Percentiles rank a stretch among this genome's conserved stretches.
These are phyloP conservation scores for Sardina pilchardus DNA, from an alignment of 2,113 vertebrate species.

Conservation along the genomic window DNA sequence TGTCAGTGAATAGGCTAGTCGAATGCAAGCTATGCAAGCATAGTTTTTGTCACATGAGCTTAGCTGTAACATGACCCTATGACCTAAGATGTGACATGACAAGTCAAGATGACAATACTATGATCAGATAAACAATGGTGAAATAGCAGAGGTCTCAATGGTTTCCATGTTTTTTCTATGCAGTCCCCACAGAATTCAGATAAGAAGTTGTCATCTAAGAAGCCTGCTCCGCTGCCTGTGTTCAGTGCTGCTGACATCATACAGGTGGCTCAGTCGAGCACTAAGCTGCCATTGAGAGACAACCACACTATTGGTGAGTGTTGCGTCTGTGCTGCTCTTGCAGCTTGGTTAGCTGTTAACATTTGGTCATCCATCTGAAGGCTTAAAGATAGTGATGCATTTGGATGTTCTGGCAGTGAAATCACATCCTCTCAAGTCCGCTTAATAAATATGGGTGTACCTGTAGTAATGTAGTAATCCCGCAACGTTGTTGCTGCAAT, in stretches of 20 bases:
- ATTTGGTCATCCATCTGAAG: neutral
- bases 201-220: constrained; percentile 54
- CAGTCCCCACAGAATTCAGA: constrained; percentile 54
- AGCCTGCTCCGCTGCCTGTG: constrained; percentile 54
- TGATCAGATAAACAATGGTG: neutral
- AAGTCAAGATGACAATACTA: neutral
- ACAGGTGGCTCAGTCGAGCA: constrained; percentile 60
- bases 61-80: no score
- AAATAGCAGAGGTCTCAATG: neutral
- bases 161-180: neutral
- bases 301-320: constrained; percentile 45
- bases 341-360: neutral
- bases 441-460: neutral
- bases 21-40: no score
- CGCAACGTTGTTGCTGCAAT: neutral
- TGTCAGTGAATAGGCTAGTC: no score
- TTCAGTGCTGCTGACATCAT: constrained; percentile 71
- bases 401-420: neutral
- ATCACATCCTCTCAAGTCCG: neutral
- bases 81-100: no score
- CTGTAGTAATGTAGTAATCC: neutral
- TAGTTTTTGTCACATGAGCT: no score
- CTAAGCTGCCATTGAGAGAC: constrained; percentile 49
- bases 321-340: neutral
- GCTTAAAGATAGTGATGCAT: neutral